Evolutionary conservation across 2,888 invertebrate genomes (phyloP).

Genomic region (Crossocerus cetratus): DNA sequence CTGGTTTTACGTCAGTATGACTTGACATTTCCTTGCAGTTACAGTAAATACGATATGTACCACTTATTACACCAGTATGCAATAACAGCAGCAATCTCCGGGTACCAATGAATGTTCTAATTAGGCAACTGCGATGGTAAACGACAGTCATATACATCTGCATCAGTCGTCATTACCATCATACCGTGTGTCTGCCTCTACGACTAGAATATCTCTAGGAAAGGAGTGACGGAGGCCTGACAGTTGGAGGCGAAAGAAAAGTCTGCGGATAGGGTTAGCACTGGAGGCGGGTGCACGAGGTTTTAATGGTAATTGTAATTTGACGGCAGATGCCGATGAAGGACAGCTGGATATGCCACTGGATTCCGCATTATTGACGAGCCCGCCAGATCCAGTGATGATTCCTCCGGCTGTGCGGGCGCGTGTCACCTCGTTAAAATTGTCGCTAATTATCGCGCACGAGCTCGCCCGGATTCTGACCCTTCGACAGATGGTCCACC

Average conservation of each 20-base stretch:
- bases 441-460: slow-evolving; percentile 49
- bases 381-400: slow-evolving; percentile 25
- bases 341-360: slow-evolving; percentile 51
- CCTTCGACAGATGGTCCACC: slow-evolving; percentile 30
- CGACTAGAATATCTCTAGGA: too few species aligned
- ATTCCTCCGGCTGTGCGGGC: slow-evolving; percentile 28
- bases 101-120: too few species aligned
- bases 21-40: too few species aligned
- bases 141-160: too few species aligned
- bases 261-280: slow-evolving; percentile 1
- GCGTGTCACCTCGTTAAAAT: slow-evolving; percentile 50
- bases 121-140: too few species aligned
- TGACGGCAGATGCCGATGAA: slow-evolving; percentile 51
- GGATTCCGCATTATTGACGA: slow-evolving; percentile 39
- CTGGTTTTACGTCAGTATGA: too few species aligned
- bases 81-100: too few species aligned
- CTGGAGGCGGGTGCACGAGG: not conserved
- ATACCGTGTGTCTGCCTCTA: not conserved
- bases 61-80: too few species aligned
- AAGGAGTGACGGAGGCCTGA: too few species aligned
- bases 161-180: not conserved
- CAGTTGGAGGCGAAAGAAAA: slow-evolving; percentile 6
- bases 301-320: slow-evolving; percentile 32
- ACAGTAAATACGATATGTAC: too few species aligned
- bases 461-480: not conserved